These are phyloP conservation scores for Dreissena polymorpha DNA, from an alignment of 1,140 invertebrate genomes.

Conservation along the genomic window DNA sequence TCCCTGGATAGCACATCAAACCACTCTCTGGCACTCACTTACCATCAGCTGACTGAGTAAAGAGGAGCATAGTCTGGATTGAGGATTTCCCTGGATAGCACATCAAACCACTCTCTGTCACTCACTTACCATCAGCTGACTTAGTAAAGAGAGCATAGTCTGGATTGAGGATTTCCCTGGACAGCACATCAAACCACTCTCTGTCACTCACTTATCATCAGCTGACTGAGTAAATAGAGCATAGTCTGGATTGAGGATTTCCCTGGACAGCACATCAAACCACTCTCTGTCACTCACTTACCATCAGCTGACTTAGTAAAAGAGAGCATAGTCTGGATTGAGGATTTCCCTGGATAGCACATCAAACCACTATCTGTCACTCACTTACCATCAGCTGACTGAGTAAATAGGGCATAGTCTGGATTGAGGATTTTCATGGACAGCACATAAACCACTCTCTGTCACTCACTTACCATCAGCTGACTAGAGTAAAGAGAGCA, in stretches of 20 bases:
- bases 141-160: conserved; percentile 97
- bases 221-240: conserved; percentile 94
- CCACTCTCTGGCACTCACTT: no score
- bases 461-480: conserved; percentile 92
- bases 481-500: conserved; percentile 95
- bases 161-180: conserved; percentile 96
- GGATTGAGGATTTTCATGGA: conserved; percentile 97
- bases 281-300: no score
- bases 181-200: conserved; percentile 94
- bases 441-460: conserved; percentile 92
- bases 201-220: no score
- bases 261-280: conserved; percentile 93
- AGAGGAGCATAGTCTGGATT: conserved; percentile 98
- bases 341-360: conserved; percentile 95
- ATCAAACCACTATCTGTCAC: no score
- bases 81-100: conserved; percentile 95
- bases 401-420: conserved; percentile 96
- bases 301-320: conserved; percentile 95
- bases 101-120: no score
- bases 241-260: conserved; percentile 98
- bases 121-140: conserved; percentile 92
- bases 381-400: conserved; percentile 93
- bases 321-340: conserved; percentile 96
- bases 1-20: conserved; percentile 94
- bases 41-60: conserved; percentile 93